phyloP scores from a whole-genome alignment of 1,140 invertebrate species.

The Orius insidiosus region DNA sequence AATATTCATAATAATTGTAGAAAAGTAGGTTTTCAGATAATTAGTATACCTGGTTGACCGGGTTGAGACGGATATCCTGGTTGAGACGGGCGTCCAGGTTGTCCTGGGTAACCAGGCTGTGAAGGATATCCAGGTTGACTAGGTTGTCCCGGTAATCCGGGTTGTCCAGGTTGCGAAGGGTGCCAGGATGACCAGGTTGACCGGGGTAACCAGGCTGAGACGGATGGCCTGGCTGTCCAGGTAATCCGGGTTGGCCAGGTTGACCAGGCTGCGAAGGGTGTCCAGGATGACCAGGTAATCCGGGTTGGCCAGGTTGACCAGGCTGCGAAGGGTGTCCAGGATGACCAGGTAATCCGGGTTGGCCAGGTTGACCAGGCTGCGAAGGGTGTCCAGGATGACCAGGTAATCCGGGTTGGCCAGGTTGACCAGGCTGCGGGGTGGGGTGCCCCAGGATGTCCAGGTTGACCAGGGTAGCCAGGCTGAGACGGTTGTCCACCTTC shows the following conservation, averaged over 20 bases:
- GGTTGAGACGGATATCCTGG: slow-evolving; percentile 15
- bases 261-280: slow-evolving; percentile 18
- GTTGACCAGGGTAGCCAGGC: background rate
- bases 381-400: slow-evolving; percentile 15
- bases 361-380: slow-evolving; percentile 16
- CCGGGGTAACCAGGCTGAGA: slow-evolving; percentile 19
- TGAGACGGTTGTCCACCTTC: background rate
- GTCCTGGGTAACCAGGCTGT: slow-evolving; percentile 19
- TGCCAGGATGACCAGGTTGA: slow-evolving; percentile 17
- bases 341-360: slow-evolving; percentile 17
- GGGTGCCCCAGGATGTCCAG: slow-evolving; percentile 6
- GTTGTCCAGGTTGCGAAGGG: slow-evolving; percentile 12
- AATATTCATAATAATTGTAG: too few relatives aligned
- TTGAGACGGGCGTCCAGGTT: slow-evolving; percentile 20
- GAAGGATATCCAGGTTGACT: slow-evolving; percentile 19
- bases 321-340: slow-evolving; percentile 19
- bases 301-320: slow-evolving; percentile 16
- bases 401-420: slow-evolving; percentile 20
- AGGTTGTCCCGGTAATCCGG: slow-evolving; percentile 18
- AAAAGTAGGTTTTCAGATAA: too few relatives aligned
- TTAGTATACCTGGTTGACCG: too few relatives aligned
- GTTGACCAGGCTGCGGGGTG: slow-evolving; percentile 12
- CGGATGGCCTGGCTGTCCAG: slow-evolving; percentile 13
- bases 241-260: slow-evolving; percentile 13
- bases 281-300: slow-evolving; percentile 18